Percentiles rank a stretch among this genome's conserved stretches.
phyloP scores from a whole-genome alignment of 2,797 vertebrate genomes.

The Dermochelys coriacea region DNA sequence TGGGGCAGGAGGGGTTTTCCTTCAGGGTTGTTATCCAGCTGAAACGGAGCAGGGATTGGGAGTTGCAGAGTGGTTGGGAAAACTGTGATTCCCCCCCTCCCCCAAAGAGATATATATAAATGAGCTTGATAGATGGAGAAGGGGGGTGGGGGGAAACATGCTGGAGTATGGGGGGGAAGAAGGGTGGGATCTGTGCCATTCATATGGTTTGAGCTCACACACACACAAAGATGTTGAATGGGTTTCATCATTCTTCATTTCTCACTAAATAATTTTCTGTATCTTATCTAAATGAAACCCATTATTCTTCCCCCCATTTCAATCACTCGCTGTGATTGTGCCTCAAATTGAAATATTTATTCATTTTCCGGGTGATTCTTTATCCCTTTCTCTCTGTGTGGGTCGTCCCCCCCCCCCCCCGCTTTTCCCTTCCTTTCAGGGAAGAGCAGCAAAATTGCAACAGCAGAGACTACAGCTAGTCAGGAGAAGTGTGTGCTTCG shows the following conservation, averaged over 20 bases:
- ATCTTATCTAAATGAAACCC: slow-evolving; percentile 84
- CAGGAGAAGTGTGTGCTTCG: neutral
- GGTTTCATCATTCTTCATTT: slow-evolving; percentile 81
- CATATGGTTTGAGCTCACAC: neutral
- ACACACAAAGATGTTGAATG: slow-evolving; percentile 38
- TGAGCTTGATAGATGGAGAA: neutral
- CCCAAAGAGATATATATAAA: neutral
- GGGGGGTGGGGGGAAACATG: rapidly evolving
- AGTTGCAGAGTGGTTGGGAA: neutral
- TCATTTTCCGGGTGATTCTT: slow-evolving; percentile 79
- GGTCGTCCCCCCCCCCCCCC: neutral
- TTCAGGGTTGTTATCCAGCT: neutral
- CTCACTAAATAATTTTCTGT: slow-evolving; percentile 82
- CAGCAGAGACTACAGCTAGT: slow-evolving; percentile 61
- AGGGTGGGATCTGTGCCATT: slow-evolving; percentile 8
- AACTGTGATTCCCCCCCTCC: rapidly evolving
- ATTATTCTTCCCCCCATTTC: slow-evolving; percentile 79
- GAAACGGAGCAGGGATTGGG: neutral
- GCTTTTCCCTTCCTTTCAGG: slow-evolving; percentile 12
- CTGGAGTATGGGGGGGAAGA: rapidly evolving
- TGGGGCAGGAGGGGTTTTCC: neutral
- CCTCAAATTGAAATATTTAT: slow-evolving; percentile 83
- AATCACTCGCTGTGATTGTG: slow-evolving; percentile 76
- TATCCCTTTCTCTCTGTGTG: slow-evolving; percentile 14
- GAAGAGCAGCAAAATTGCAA: slow-evolving; percentile 59